Evolutionary conservation across 2,888 invertebrate genomes (phyloP), one percentile per base, ranked within the genome.

Genomic region (Rotaria macrura): DNA sequence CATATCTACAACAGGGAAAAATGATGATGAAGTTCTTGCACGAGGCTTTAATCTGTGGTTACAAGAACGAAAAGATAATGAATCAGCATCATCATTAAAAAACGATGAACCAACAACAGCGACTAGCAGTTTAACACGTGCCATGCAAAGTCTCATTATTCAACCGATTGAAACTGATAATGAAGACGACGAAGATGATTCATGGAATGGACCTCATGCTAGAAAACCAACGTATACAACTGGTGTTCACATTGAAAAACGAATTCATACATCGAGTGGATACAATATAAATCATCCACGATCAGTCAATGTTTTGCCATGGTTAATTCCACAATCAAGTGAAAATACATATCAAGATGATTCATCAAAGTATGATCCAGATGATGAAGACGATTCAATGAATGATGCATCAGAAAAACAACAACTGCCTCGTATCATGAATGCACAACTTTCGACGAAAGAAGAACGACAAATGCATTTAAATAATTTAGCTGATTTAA

Each of bases 281-380:
- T 79, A 79, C n/a, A 43, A 40, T 79, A n/a, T 79, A 12, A 79
- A 79, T 79, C 79, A 79, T n/a, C 79, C 79, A 43, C 43, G 79
- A 17, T 23, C 43, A 43, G 7, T 38, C 1, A 34, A 34, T 34
- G 6, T 20, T 14, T 17, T 34, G 34, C 65, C 65, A 20, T 29
- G 65, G 34, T 20, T 65, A 65, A 65, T 65, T 4, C 12, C 65
- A 34, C 12, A 34, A 65, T 65, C 65, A 17, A 65, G 1, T 34
- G 34, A 65, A 20, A 65, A 65, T 65, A 38, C 65, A 20, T 65
- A 65, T 38, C 65, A 65, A 65, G 65, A 65, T 34, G 65, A 65
- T 65, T 14, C 14, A 29, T 65, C 65, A 4, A 65, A 65, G 25
- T 65, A 29, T n/a, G 65, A 65, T 65, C 65, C 65, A 0, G 65